Evolutionary conservation across 2,888 invertebrate species (phyloP).

Genomic region (Kryphioiulus occultus): DNA sequence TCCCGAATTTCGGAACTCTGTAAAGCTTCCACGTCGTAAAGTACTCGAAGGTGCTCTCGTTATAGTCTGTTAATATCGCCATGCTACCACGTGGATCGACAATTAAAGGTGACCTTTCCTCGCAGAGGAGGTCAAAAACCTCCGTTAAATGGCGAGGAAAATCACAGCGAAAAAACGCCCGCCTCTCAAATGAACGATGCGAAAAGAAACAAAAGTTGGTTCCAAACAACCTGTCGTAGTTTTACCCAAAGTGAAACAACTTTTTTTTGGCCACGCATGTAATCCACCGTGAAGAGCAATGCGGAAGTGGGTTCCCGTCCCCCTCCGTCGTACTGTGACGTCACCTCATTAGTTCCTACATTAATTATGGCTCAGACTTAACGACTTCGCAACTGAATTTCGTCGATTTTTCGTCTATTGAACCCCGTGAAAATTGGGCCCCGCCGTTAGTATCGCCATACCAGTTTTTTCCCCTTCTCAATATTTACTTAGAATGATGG

Average conservation of each 20-base stretch:
- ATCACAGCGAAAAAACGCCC: background rate
- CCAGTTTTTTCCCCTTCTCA: background rate
- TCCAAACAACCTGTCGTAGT: slow-evolving; percentile 9
- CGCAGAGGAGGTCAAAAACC: background rate
- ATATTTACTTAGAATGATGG: no score
- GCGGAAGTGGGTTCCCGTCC: background rate
- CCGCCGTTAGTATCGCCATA: slow-evolving; percentile 8
- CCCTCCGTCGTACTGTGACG: background rate
- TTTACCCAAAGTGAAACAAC: slow-evolving; percentile 17
- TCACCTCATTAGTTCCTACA: slow-evolving; percentile 27
- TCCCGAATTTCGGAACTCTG: background rate
- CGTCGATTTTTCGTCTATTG: background rate
- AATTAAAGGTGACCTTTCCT: background rate
- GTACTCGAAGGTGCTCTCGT: background rate
- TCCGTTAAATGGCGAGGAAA: slow-evolving; percentile 13
- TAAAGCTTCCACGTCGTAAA: background rate
- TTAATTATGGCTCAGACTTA: slow-evolving; percentile 11
- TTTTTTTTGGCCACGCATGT: background rate
- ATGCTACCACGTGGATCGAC: slow-evolving; percentile 4
- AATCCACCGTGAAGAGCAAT: slow-evolving; percentile 40
- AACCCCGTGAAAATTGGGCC: background rate
- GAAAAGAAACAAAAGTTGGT: slow-evolving; percentile 29
- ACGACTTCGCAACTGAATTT: background rate
- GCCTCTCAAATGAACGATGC: slow-evolving; percentile 17
- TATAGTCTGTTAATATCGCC: background rate